Percentiles rank a stretch among this genome's conserved stretches.
phyloP scores from a whole-genome alignment of 2,888 invertebrate species.

The Macrophya alboannulata region DNA sequence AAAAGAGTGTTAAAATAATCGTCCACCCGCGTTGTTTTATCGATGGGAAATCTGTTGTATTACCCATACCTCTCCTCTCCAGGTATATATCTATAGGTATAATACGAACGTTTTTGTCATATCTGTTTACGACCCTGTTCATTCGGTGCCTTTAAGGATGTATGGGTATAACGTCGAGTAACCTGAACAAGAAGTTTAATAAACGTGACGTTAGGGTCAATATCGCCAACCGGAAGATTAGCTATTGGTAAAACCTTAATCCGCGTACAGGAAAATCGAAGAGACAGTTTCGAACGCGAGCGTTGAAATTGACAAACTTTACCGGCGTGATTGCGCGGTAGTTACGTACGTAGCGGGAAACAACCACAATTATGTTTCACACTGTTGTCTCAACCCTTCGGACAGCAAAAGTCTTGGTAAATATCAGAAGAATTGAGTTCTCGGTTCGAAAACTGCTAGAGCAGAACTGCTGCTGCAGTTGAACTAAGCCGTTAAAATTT shows the following conservation, averaged over 20 bases:
- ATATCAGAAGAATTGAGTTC: neutral
- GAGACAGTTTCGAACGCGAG: neutral
- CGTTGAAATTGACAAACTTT: constrained; percentile 32
- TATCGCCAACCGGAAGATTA: constrained; percentile 20
- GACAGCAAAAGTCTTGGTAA: neutral
- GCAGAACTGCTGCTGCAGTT: neutral
- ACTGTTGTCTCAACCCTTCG: neutral
- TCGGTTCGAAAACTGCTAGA: neutral
- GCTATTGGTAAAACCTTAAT: constrained; percentile 40
- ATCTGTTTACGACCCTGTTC: neutral
- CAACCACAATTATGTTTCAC: neutral
- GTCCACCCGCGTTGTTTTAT: neutral
- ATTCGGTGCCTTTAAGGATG: neutral
- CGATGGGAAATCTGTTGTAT: constrained; percentile 10
- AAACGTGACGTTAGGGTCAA: constrained; percentile 31
- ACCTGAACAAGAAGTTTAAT: constrained; percentile 33
- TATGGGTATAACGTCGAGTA: neutral
- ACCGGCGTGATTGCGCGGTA: neutral
- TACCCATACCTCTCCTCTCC: neutral
- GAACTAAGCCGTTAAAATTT: constrained; percentile 31
- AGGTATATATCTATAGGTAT: neutral
- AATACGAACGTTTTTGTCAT: constrained; percentile 3
- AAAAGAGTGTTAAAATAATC: constrained; percentile 21
- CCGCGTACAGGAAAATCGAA: constrained; percentile 28
- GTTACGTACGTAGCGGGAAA: neutral